Evolutionary conservation across 2,888 invertebrate genomes (phyloP).

Genomic region (Erannis defoliaria): DNA sequence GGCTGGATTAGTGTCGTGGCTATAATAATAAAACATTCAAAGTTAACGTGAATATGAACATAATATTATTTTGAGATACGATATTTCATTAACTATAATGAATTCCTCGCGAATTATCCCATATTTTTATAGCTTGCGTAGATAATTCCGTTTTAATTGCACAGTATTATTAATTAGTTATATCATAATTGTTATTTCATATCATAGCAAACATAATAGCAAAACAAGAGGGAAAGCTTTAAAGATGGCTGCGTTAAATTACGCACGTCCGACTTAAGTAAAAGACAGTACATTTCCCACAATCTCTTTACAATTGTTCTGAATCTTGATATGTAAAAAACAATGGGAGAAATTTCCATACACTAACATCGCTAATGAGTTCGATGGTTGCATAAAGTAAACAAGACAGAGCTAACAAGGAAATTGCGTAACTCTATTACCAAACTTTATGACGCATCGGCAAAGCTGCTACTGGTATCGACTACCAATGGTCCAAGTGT

Average conservation of each 20-base stretch:
- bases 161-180: conserved; percentile 3
- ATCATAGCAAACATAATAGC: conserved; percentile 27
- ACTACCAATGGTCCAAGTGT: conserved; percentile 66
- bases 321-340: conserved; percentile 47
- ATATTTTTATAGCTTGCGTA: not conserved
- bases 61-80: not conserved
- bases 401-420: conserved; percentile 63
- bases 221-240: conserved; percentile 43
- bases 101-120: not conserved
- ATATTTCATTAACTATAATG: not conserved
- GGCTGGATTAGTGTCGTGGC: not conserved
- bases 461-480: conserved; percentile 65
- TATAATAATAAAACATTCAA: not conserved
- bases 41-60: not conserved
- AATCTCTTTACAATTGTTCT: conserved; percentile 41
- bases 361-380: conserved; percentile 40
- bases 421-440: conserved; percentile 71
- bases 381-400: conserved; percentile 61
- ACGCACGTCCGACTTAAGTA: conserved; percentile 36
- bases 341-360: conserved; percentile 58
- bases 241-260: conserved; percentile 39
- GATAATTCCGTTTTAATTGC: not conserved
- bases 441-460: conserved; percentile 75
- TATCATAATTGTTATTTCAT: too few species aligned
- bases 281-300: conserved; percentile 41